Base-by-base conservation (phyloP, 37 sponge, comb jelly and placozoan genomes). In the Crambe crambe region DNA sequence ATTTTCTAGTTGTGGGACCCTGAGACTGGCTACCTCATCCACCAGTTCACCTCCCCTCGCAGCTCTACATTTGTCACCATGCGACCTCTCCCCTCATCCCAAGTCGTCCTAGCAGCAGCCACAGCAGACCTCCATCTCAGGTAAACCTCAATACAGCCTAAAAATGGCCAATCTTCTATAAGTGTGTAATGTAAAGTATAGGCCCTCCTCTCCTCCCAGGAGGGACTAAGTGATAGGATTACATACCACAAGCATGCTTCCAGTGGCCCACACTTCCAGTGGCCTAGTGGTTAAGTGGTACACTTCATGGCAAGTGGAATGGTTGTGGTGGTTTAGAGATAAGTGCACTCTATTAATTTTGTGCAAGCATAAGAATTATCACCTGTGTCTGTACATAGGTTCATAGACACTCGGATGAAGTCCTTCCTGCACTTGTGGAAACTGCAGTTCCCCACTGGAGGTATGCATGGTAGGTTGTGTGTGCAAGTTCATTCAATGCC, bases 1-100 rank as follows among this genome's bases (percentile, higher is more conserved):
- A n/a, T n/a, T n/a, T n/a, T n/a, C n/a, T 42, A 94, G 95, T 42
- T 90, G 31, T 94, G 95, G 95, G 88, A 94, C 57, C 66, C 79
- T 2, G 91, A 94, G 42, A 90, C 82, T 56, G 87, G 82, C 56
- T 79, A 76, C 58, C 74, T 72, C 37, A 2, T 94, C 25, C 86
- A 82, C 27, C 89, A 92, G 60, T 88, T 80, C 57, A 44, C 71
- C 4, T 71, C 85, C 34, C 77, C 76, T 6, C 61, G 75, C 1
- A 58, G 60, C 42, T 65, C 75, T 30, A 56, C 37, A 42, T 80
- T 80, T 39, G 61, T 60, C 30, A 60, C 90, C 51, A 80, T 89
- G 77, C 71, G 29, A 21, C n/a, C 64, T 22, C 76, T 85, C 26
- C 68, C 73, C n/a, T 54, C 66, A 21, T 56, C 76, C 32, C 86